Conservation (phyloP, 2,797 vertebrate species). For the Dallia pectoralis region DNA sequence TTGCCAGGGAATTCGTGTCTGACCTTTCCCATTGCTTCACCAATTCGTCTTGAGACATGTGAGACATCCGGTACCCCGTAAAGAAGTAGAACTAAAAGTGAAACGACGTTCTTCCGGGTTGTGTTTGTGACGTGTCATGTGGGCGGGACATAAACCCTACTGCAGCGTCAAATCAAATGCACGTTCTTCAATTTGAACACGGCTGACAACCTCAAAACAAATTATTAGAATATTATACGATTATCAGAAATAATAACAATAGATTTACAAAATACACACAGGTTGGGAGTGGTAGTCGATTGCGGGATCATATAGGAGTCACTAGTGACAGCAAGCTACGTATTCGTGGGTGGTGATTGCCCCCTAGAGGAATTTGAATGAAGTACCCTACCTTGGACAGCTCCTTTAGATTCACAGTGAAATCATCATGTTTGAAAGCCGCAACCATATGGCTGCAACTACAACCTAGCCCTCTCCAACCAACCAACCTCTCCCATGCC, state of each 20-base stretch:
- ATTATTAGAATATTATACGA: no score
- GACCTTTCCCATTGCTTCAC: slow-evolving; percentile 68
- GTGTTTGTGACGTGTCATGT: background rate
- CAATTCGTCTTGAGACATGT: slow-evolving; percentile 39
- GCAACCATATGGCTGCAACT: background rate
- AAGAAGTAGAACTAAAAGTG: no score
- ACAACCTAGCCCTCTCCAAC: no score
- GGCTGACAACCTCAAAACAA: background rate
- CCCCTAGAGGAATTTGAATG: background rate
- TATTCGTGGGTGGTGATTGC: background rate
- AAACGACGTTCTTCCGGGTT: slow-evolving; percentile 53
- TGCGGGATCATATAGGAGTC: no score
- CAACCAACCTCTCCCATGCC: background rate
- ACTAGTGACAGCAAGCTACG: no score
- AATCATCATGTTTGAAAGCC: no score
- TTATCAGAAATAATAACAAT: no score
- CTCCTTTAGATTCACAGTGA: background rate
- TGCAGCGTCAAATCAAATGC: background rate
- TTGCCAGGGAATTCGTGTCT: slow-evolving; percentile 15
- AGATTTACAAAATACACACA: no score
- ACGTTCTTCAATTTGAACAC: background rate
- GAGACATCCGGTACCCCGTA: slow-evolving; percentile 39
- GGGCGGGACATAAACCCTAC: background rate
- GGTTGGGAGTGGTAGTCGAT: no score
- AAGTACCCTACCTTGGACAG: background rate